phyloP scores from a whole-genome alignment of 2,888 invertebrate species.

The Odontocerum albicorne region DNA sequence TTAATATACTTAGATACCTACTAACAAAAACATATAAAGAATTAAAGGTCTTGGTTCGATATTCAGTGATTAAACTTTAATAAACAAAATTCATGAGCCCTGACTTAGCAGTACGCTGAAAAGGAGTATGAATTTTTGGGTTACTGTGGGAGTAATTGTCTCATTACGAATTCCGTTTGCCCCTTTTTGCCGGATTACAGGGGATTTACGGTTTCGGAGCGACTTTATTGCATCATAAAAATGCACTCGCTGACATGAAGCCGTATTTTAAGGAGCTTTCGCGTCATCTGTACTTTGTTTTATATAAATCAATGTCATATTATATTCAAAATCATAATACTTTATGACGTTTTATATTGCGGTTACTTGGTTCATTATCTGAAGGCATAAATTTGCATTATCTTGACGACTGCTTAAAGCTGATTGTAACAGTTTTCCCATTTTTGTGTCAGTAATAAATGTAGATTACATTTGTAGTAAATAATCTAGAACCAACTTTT shows the following conservation, averaged over 20 bases:
- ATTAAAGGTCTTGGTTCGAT: no score
- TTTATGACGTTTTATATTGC: slow-evolving; percentile 4
- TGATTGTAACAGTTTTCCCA: no score
- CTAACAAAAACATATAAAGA: no score
- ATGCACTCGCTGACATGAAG: slow-evolving; percentile 17
- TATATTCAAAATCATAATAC: background rate
- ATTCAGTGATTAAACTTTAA: no score
- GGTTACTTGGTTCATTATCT: no score
- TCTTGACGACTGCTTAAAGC: no score
- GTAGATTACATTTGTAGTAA: no score
- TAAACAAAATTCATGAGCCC: no score
- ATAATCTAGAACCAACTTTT: no score
- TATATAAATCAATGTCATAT: slow-evolving; percentile 13
- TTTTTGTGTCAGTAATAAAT: no score
- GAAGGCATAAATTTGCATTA: background rate
- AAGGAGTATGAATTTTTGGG: slow-evolving; percentile 5
- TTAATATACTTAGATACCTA: no score
- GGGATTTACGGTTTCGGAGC: background rate
- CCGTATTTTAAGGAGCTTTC: slow-evolving; percentile 3
- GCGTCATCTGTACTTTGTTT: background rate
- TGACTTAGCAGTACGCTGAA: background rate
- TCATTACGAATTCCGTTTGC: slow-evolving; percentile 2
- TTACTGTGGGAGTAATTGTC: slow-evolving; percentile 10
- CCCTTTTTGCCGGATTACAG: slow-evolving; percentile 3
- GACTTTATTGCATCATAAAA: slow-evolving; percentile 27